phyloP scores from a whole-genome alignment of 2,888 invertebrate species.

The Caenorhabditis sp. region DNA sequence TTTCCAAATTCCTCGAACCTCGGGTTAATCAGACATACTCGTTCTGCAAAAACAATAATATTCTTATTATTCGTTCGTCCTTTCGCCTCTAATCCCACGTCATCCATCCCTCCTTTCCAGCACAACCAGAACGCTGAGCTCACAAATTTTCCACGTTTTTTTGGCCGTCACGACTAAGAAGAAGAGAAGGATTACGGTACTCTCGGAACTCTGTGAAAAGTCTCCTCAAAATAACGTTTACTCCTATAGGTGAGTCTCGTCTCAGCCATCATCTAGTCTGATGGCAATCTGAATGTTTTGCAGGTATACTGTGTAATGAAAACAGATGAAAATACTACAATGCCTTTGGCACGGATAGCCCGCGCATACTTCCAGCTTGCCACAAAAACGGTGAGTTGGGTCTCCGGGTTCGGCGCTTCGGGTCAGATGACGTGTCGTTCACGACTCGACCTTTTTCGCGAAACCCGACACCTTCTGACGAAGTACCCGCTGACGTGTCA shows the following conservation, averaged over 20 bases:
- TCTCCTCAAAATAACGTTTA: conserved; percentile 8
- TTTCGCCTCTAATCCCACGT: conserved; percentile 22
- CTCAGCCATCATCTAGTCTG: background rate
- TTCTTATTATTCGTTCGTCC: background rate
- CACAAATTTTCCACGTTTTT: conserved; percentile 25
- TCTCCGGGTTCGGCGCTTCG: background rate
- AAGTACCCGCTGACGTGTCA: background rate
- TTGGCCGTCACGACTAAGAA: background rate
- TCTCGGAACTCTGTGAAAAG: too few relatives aligned
- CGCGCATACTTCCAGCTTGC: conserved; percentile 50
- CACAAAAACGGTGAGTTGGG: conserved; percentile 46
- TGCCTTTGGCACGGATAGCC: conserved; percentile 59
- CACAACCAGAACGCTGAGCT: conserved; percentile 36
- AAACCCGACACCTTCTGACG: conserved; percentile 37
- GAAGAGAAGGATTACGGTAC: conserved; percentile 4
- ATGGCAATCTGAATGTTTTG: background rate
- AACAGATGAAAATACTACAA: conserved; percentile 58
- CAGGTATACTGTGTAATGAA: conserved; percentile 58
- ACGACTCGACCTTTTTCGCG: conserved; percentile 15
- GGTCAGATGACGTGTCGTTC: conserved; percentile 29
- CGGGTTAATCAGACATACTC: too few relatives aligned
- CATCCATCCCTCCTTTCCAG: conserved; percentile 21
- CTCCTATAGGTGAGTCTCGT: conserved; percentile 34
- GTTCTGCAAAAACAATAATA: conserved; percentile 8
- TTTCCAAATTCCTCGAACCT: too few relatives aligned